Conservation (phyloP, 2,888 invertebrate genomes). For the Microplitis deprimator region DNA sequence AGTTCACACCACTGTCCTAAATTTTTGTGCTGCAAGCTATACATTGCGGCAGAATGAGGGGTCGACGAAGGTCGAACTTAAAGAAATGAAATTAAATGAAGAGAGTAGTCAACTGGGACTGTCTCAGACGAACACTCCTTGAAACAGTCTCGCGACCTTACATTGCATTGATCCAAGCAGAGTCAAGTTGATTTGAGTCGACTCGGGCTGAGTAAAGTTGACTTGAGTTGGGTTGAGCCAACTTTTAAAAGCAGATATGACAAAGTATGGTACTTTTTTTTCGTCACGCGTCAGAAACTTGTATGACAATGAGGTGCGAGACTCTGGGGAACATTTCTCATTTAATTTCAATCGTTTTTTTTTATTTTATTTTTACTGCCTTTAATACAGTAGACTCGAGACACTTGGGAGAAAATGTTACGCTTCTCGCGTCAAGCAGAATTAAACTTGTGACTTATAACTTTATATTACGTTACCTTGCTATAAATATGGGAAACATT, state of each 20-base stretch:
- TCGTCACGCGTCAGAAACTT: conserved; percentile 33
- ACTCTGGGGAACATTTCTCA: conserved; percentile 21
- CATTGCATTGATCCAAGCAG: not conserved
- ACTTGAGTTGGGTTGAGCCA: not conserved
- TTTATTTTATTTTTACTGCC: conserved; percentile 8
- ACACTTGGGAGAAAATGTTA: conserved; percentile 21
- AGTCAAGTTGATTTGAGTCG: not conserved
- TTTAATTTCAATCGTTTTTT: conserved; percentile 30
- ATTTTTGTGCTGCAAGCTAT: conserved; percentile 12
- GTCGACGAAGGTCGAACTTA: conserved; percentile 38
- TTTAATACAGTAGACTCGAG: conserved; percentile 7
- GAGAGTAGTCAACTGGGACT: conserved; percentile 15
- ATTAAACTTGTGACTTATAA: not conserved
- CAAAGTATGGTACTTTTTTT: conserved; percentile 17
- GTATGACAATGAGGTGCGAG: conserved; percentile 34
- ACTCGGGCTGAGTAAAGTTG: not conserved
- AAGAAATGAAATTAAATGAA: conserved; percentile 27
- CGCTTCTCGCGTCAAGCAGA: not conserved
- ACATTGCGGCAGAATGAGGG: conserved; percentile 33
- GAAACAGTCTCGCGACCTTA: conserved; percentile 22
- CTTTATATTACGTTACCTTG: not conserved
- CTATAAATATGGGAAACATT: not conserved
- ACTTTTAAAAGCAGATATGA: not conserved
- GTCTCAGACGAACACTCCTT: conserved; percentile 41
- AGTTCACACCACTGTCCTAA: conserved; percentile 29